phyloP scores from a whole-genome alignment of 2,797 vertebrate species.

The Amniataba percoides region DNA sequence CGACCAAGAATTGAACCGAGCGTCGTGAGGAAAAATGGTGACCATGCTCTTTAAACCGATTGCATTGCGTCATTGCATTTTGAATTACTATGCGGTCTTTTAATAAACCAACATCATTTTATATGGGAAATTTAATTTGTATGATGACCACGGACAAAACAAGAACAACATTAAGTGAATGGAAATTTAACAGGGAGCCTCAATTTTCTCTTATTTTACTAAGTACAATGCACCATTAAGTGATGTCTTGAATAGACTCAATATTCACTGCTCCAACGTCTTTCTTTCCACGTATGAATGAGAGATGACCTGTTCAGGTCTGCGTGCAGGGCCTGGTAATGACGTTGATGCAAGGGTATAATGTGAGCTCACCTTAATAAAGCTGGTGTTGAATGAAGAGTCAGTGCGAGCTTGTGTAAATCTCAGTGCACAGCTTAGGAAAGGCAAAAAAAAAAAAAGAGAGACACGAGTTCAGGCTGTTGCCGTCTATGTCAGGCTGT shows the following conservation, averaged over 20 bases:
- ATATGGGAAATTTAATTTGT: not conserved
- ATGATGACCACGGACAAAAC: not conserved
- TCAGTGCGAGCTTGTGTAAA: not conserved
- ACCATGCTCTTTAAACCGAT: not conserved
- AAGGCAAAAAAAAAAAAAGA: not conserved
- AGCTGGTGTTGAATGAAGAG: not conserved
- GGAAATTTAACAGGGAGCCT: too few species aligned
- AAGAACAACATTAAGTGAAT: too few species aligned
- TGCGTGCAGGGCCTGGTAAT: not conserved
- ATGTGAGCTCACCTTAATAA: not conserved
- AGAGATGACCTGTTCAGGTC: not conserved
- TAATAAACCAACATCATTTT: not conserved
- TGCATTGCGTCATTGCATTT: not conserved
- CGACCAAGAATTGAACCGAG: not conserved
- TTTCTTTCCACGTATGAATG: not conserved
- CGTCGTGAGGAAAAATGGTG: not conserved
- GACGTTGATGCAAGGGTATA: not conserved
- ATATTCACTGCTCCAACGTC: not conserved
- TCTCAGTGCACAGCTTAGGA: not conserved
- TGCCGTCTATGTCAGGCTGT: constrained; percentile 6
- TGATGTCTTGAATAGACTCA: not conserved
- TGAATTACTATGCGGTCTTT: not conserved
- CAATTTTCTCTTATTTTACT: too few species aligned
- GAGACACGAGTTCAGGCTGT: not conserved
- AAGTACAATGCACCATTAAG: not conserved